Conservation (phyloP, 2,113 vertebrate genomes). For the Recurvirostra avosetta region DNA sequence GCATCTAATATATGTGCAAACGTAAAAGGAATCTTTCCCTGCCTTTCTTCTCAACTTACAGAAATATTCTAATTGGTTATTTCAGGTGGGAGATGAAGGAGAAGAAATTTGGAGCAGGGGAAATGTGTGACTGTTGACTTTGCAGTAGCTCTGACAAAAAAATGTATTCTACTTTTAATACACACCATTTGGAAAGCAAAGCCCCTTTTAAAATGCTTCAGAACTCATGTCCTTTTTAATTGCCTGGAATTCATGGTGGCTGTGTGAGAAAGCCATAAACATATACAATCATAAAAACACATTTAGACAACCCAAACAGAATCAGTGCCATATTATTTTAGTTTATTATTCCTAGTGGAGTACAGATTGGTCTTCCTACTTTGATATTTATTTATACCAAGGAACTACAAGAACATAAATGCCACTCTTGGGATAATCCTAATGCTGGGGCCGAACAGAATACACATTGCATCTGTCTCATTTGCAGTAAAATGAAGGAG, state of each 20-base stretch:
- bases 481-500: slow-evolving; percentile 67
- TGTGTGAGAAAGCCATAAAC: slow-evolving; percentile 74
- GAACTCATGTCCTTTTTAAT: slow-evolving; percentile 74
- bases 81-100: background rate
- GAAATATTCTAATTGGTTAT: slow-evolving; percentile 15
- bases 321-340: slow-evolving; percentile 80
- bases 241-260: slow-evolving; percentile 76
- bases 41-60: background rate
- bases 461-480: slow-evolving; percentile 67
- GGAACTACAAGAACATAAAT: slow-evolving; percentile 75
- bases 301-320: slow-evolving; percentile 77
- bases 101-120: slow-evolving; percentile 6
- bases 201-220: slow-evolving; percentile 62
- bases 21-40: background rate
- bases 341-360: slow-evolving; percentile 79
- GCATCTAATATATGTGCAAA: background rate
- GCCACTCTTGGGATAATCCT: slow-evolving; percentile 75
- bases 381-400: slow-evolving; percentile 80
- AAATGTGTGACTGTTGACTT: slow-evolving; percentile 12
- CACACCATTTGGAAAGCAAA: slow-evolving; percentile 59
- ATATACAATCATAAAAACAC: slow-evolving; percentile 78
- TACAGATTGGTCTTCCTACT: slow-evolving; percentile 71
- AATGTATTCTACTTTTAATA: slow-evolving; percentile 47
- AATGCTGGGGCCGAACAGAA: slow-evolving; percentile 56
- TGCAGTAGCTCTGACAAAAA: slow-evolving; percentile 17